These are phyloP conservation scores for Pheosia gnoma DNA, from an alignment of 2,888 invertebrate genomes.

Conservation along the genomic window DNA sequence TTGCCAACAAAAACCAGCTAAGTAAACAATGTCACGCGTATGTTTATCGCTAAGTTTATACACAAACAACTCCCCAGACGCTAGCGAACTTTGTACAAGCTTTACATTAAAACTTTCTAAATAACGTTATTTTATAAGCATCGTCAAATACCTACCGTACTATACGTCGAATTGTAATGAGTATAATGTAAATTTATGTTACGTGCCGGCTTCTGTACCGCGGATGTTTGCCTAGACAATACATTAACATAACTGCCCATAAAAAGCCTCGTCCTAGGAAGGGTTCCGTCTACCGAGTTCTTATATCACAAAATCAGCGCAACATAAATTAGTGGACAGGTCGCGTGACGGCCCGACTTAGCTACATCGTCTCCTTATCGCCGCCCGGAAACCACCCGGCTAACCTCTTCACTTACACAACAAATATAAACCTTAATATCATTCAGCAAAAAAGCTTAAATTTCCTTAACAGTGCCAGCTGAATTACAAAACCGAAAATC, in stretches of 20 bases:
- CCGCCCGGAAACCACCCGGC: slow-evolving; percentile 68
- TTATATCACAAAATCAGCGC: slow-evolving; percentile 78
- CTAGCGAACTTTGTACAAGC: not conserved
- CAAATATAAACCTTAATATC: slow-evolving; percentile 57
- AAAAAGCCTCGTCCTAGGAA: slow-evolving; percentile 41
- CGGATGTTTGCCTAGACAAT: slow-evolving; percentile 61
- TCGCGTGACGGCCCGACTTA: slow-evolving; percentile 81
- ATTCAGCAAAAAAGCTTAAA: slow-evolving; percentile 57
- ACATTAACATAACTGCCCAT: slow-evolving; percentile 66
- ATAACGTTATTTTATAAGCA: slow-evolving; percentile 3
- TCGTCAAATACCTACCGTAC: slow-evolving; percentile 13
- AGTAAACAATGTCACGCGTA: not conserved
- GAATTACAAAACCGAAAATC: slow-evolving; percentile 33
- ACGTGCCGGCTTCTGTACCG: slow-evolving; percentile 29
- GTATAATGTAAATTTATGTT: slow-evolving; percentile 31
- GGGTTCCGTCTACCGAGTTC: slow-evolving; percentile 59
- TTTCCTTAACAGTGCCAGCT: slow-evolving; percentile 49
- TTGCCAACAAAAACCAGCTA: not conserved
- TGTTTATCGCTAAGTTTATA: slow-evolving; percentile 1
- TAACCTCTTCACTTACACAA: slow-evolving; percentile 52
- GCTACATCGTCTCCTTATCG: slow-evolving; percentile 78
- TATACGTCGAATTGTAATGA: slow-evolving; percentile 29
- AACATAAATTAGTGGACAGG: slow-evolving; percentile 82
- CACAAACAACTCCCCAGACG: not conserved
- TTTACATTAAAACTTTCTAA: not conserved